phyloP scores from a whole-genome alignment of 2,888 invertebrate genomes.

The Parelbella ahira region DNA sequence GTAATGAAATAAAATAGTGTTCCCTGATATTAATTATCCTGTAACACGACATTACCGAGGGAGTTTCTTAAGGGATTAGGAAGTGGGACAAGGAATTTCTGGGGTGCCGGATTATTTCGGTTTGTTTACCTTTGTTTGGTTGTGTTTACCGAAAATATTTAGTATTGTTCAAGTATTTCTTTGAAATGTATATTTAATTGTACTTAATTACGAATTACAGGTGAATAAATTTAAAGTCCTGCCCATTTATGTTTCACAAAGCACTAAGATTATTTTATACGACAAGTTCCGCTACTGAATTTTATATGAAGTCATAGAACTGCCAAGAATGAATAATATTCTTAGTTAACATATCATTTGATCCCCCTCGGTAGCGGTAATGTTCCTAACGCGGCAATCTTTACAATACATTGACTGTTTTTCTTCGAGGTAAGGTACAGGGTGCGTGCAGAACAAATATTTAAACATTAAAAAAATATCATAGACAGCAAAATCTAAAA shows the following conservation, averaged over 20 bases:
- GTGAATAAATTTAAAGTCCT: no score
- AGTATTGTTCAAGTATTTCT: background rate
- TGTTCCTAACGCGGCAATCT: constrained; percentile 29
- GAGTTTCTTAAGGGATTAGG: constrained; percentile 36
- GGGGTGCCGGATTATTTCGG: constrained; percentile 28
- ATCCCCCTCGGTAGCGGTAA: constrained; percentile 1
- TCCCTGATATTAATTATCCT: constrained; percentile 68
- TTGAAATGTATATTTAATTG: no score
- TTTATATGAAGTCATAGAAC: background rate
- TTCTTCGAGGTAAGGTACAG: constrained; percentile 4
- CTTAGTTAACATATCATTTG: constrained; percentile 2
- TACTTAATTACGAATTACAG: no score
- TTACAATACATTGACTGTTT: constrained; percentile 30
- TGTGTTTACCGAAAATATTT: constrained; percentile 15
- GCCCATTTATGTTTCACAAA: no score
- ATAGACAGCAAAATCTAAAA: no score
- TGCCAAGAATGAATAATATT: background rate
- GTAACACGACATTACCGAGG: constrained; percentile 62
- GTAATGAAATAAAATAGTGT: constrained; percentile 76
- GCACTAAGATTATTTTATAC: no score
- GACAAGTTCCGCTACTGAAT: no score
- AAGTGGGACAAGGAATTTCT: constrained; percentile 35
- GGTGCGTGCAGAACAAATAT: constrained; percentile 4
- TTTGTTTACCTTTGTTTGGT: constrained; percentile 20
- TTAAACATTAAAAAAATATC: background rate